Percentiles rank a stretch among this genome's conserved stretches.
Evolutionary conservation across 2,113 vertebrate species (phyloP).

Genomic region (Gobius niger): DNA sequence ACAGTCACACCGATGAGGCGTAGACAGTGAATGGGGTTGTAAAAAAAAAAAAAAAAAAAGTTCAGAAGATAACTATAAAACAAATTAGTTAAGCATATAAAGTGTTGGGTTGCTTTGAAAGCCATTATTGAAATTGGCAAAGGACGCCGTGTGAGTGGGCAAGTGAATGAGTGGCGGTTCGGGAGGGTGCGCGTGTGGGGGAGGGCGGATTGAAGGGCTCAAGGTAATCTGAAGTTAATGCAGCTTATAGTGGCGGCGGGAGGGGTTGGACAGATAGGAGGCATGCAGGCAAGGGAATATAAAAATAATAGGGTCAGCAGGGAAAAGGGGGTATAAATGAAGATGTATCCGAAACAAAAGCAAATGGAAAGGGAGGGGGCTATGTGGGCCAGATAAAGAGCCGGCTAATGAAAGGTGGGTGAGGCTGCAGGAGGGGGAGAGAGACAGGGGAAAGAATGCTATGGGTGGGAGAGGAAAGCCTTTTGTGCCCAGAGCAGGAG

Average conservation of each 20-base stretch:
- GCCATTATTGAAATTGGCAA: slow-evolving; percentile 25
- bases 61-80: not conserved
- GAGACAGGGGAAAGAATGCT: slow-evolving; percentile 86
- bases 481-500: slow-evolving; percentile 82
- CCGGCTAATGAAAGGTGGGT: slow-evolving; percentile 72
- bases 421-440: slow-evolving; percentile 59
- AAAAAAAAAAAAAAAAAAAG: not conserved
- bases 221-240: slow-evolving; percentile 82
- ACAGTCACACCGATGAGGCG: slow-evolving; percentile 7
- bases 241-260: slow-evolving; percentile 76
- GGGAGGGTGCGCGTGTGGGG: slow-evolving; percentile 55
- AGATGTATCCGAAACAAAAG: slow-evolving; percentile 73
- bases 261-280: slow-evolving; percentile 38
- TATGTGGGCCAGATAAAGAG: slow-evolving; percentile 64
- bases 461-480: slow-evolving; percentile 84
- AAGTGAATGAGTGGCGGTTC: slow-evolving; percentile 55
- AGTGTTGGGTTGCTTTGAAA: slow-evolving; percentile 2
- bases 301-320: slow-evolving; percentile 74
- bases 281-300: slow-evolving; percentile 49
- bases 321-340: slow-evolving; percentile 70
- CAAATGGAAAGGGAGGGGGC: slow-evolving; percentile 29
- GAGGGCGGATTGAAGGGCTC: slow-evolving; percentile 76
- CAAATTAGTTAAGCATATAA: slow-evolving; percentile 3
- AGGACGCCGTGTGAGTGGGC: slow-evolving; percentile 33
- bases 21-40: slow-evolving; percentile 9